Evolutionary conservation across 2,797 vertebrate species (phyloP).

Genomic region (Enteromius unitaeniatus): DNA sequence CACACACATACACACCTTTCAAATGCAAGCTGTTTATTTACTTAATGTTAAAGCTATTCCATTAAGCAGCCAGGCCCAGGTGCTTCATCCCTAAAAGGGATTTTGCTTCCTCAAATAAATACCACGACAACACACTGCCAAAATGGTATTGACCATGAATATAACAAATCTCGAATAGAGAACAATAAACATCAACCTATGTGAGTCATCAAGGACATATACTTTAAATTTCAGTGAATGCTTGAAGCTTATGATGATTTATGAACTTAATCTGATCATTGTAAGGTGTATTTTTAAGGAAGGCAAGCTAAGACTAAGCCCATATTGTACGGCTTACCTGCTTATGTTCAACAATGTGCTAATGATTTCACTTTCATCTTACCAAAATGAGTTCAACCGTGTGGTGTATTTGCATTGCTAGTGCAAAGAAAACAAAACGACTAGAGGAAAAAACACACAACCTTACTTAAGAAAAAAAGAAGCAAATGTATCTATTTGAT

Average conservation of each 20-base stretch:
- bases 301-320: slow-evolving; percentile 22
- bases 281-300: slow-evolving; percentile 21
- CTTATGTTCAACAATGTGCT: slow-evolving; percentile 21
- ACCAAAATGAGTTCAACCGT: slow-evolving; percentile 29
- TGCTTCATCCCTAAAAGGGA: slow-evolving; percentile 81
- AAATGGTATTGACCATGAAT: slow-evolving; percentile 70
- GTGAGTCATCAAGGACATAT: slow-evolving; percentile 47
- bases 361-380: slow-evolving; percentile 29
- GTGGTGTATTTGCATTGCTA: slow-evolving; percentile 28
- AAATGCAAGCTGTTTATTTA: slow-evolving; percentile 97
- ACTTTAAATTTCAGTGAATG: slow-evolving; percentile 33
- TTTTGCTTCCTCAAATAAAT: slow-evolving; percentile 80
- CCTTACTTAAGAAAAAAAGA: not conserved
- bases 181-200: slow-evolving; percentile 59
- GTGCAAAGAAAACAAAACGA: not conserved
- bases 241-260: slow-evolving; percentile 18
- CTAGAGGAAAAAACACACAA: not conserved
- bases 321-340: slow-evolving; percentile 5
- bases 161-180: slow-evolving; percentile 65
- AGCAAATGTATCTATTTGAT: slow-evolving; percentile 17
- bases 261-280: slow-evolving; percentile 32
- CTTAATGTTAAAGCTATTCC: slow-evolving; percentile 92
- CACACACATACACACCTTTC: slow-evolving; percentile 77
- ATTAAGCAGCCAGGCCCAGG: slow-evolving; percentile 87
- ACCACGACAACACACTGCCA: slow-evolving; percentile 68